These are phyloP conservation scores for Temnothorax nylanderi DNA, from an alignment of 1,140 invertebrate species.

Conservation along the genomic window DNA sequence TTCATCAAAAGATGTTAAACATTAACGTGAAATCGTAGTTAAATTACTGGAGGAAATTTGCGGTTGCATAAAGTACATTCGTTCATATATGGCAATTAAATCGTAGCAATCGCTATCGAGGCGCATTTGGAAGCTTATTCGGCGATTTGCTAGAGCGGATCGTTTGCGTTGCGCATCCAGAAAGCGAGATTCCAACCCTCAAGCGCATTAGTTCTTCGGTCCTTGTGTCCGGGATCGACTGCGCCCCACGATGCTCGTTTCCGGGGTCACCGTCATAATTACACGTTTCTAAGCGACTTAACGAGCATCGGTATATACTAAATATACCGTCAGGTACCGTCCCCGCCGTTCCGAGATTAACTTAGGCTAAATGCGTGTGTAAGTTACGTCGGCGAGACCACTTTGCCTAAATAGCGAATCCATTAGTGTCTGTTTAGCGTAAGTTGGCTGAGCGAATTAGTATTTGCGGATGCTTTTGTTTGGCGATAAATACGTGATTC, in stretches of 20 bases:
- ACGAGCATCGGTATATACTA: constrained; percentile 68
- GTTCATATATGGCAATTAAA: constrained; percentile 1
- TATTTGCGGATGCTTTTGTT: constrained; percentile 17
- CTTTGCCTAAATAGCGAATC: constrained; percentile 58
- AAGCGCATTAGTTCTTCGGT: constrained; percentile 46
- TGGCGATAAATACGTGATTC: constrained; percentile 11
- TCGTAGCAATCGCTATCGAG: background rate
- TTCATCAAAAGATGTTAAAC: constrained; percentile 5
- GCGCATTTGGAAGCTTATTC: constrained; percentile 35
- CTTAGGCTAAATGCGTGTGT: constrained; percentile 61
- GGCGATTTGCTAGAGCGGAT: constrained; percentile 17
- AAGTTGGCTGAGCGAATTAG: constrained; percentile 29
- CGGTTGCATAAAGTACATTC: background rate
- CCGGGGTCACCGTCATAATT: constrained; percentile 70
- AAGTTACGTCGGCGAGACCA: constrained; percentile 46
- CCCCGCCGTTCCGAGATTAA: constrained; percentile 58
- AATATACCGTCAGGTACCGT: constrained; percentile 66
- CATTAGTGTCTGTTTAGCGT: constrained; percentile 43
- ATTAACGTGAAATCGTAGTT: background rate
- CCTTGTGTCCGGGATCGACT: constrained; percentile 51
- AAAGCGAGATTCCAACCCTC: constrained; percentile 18
- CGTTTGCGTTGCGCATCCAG: constrained; percentile 10
- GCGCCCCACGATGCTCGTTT: constrained; percentile 65
- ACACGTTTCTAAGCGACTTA: constrained; percentile 71
- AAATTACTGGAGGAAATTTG: constrained; percentile 7